Conservation (phyloP, 2,888 invertebrate genomes). For the Ophioninae sp. region DNA sequence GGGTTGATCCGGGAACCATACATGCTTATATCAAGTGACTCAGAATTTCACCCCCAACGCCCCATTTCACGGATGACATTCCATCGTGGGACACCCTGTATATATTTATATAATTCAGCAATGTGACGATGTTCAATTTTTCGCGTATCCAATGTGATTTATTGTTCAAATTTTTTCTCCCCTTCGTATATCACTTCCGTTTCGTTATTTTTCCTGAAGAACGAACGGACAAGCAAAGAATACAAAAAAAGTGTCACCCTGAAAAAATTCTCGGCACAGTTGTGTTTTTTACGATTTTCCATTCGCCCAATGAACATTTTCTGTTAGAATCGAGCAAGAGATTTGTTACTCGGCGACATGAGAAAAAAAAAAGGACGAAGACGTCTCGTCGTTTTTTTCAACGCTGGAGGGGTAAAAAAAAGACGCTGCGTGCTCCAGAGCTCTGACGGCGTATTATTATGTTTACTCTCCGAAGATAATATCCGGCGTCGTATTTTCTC, state of each 20-base stretch:
- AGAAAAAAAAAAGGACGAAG: slow-evolving; percentile 38
- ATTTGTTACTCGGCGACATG: slow-evolving; percentile 17
- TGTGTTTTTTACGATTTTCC: slow-evolving; percentile 51
- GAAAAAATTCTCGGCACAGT: slow-evolving; percentile 45
- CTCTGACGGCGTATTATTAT: slow-evolving; percentile 47
- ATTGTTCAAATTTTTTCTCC: slow-evolving; percentile 42
- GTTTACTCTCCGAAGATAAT: slow-evolving; percentile 56
- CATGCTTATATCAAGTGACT: no score
- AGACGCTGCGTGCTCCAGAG: slow-evolving; percentile 28
- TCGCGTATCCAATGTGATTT: slow-evolving; percentile 52
- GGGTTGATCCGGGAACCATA: no score
- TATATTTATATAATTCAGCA: background rate
- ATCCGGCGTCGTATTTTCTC: slow-evolving; percentile 44
- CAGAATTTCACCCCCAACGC: no score
- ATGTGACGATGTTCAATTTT: slow-evolving; percentile 22
- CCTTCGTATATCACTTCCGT: slow-evolving; percentile 51
- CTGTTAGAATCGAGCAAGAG: slow-evolving; percentile 37
- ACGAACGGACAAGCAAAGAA: background rate
- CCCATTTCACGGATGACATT: no score
- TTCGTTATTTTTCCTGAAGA: slow-evolving; percentile 28
- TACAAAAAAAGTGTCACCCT: slow-evolving; percentile 25
- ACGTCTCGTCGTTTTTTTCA: slow-evolving; percentile 13
- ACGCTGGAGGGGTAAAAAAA: slow-evolving; percentile 36
- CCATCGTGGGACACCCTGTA: background rate
- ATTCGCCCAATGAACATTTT: slow-evolving; percentile 19